Evolutionary conservation across 2,888 invertebrate genomes (phyloP), one percentile per base, ranked within the genome.

Genomic region (Chirona hameri): DNA sequence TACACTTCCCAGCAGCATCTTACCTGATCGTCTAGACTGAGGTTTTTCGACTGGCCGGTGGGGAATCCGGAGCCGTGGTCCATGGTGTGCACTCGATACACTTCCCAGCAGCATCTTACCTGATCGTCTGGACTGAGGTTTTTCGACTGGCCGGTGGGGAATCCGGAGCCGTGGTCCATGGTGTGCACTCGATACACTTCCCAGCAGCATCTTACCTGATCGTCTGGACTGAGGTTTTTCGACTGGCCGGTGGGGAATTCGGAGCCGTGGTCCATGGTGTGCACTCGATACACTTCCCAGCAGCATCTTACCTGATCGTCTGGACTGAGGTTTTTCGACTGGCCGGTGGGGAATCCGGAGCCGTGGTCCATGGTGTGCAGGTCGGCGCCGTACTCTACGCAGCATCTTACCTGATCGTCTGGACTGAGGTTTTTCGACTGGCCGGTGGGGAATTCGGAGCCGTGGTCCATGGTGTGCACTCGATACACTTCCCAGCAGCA

Each of bases 381-480:
- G 89, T 99, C 99, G 0, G 99, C 99, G 1, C 99, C 99, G 87
- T 99, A 99, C 88, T 99, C 98, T 1, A 99, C 99, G 0, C 96
- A 95, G 52, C 48, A 7, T 7, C 52, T 82, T 84, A 88, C 89
- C 87, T 96, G 95, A 85, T 90, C 90, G 31, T 94, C 93, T 0
- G 94, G 93, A 86, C 94, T 91, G 84, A 95, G 89, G 87, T 95
- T 93, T 0, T 93, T 91, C 46, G 94, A 94, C 10, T 93, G 92
- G 87, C 94, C 94, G 0, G 98, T 97, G 0, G 98, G 98, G 88
- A 99, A 99, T 86, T 97, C 97, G 46, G 98, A 98, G 10, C 99
- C 99, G 87, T 96, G 96, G 88, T 98, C 98, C 94, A 97, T 96
- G 7, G 98, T 97, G 87, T 98, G 98, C 82, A 99, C n/a, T n/a